Percentiles rank a stretch among this genome's conserved stretches.
Conservation (phyloP, 2,797 vertebrate genomes). For the Eulemur mongoz region DNA sequence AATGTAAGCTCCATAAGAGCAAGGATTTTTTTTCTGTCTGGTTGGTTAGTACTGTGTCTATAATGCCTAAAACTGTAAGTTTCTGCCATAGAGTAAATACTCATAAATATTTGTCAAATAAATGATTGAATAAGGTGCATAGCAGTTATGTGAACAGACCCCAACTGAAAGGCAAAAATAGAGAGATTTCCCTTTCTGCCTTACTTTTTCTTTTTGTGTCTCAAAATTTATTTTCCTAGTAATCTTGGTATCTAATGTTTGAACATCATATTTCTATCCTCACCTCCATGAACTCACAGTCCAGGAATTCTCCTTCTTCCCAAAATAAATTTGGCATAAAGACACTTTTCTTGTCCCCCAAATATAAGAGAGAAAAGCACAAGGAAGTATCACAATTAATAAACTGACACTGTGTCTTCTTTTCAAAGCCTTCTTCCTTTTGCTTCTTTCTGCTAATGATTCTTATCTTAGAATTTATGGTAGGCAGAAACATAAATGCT, state of each 20-base stretch:
- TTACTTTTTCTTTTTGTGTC: background rate
- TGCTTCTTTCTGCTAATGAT: background rate
- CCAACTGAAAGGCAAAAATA: background rate
- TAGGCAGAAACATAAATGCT: conserved; percentile 26
- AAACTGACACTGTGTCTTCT: background rate
- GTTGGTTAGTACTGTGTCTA: background rate
- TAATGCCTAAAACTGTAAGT: background rate
- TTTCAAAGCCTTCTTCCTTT: background rate
- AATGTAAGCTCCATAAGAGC: background rate
- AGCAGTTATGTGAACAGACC: background rate
- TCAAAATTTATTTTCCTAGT: conserved; percentile 17
- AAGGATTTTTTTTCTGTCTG: background rate
- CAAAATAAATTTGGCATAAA: background rate
- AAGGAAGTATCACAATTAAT: background rate
- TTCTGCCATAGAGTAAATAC: background rate
- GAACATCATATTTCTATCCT: background rate
- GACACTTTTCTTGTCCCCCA: background rate
- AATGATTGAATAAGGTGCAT: background rate
- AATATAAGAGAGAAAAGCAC: background rate
- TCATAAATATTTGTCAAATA: background rate
- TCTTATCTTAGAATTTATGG: conserved; percentile 24
- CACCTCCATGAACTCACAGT: background rate
- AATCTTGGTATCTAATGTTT: background rate
- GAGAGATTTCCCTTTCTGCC: background rate
- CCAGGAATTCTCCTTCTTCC: background rate